Conservation (phyloP, 2,888 invertebrate genomes). For the Philereme transversata region DNA sequence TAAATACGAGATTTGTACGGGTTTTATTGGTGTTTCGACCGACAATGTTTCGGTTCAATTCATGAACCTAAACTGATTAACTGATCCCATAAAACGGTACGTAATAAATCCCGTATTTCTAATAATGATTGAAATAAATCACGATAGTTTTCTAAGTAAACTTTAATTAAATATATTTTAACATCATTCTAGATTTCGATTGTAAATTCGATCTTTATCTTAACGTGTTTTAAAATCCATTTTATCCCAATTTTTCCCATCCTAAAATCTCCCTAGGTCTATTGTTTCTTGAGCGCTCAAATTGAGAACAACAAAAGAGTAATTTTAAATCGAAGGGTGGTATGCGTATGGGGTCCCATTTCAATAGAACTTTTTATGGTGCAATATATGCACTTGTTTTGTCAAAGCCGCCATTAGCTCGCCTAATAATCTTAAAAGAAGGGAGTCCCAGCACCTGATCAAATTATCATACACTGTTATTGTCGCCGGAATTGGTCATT, state of each 20-base stretch:
- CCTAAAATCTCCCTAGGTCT: slow-evolving; percentile 29
- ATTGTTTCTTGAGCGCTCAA: slow-evolving; percentile 54
- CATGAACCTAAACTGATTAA: no score
- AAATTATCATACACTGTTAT: slow-evolving; percentile 71
- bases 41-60: no score
- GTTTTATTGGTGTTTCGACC: no score
- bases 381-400: slow-evolving; percentile 67
- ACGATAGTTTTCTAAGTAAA: no score
- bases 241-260: slow-evolving; percentile 19
- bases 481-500: slow-evolving; percentile 69
- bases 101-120: no score
- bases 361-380: slow-evolving; percentile 69
- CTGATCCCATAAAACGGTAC: no score
- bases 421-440: slow-evolving; percentile 66
- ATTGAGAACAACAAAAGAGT: slow-evolving; percentile 58
- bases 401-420: slow-evolving; percentile 71
- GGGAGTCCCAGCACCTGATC: slow-evolving; percentile 62
- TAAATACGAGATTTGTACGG: no score
- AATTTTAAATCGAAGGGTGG: slow-evolving; percentile 73
- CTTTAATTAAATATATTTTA: no score
- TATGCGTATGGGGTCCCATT: slow-evolving; percentile 57
- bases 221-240: slow-evolving; percentile 1
- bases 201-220: neutral
- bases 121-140: no score
- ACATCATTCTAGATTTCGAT: neutral